These are phyloP conservation scores for Nesidiocoris tenuis DNA, from an alignment of 2,888 invertebrate genomes.

Conservation along the genomic window DNA sequence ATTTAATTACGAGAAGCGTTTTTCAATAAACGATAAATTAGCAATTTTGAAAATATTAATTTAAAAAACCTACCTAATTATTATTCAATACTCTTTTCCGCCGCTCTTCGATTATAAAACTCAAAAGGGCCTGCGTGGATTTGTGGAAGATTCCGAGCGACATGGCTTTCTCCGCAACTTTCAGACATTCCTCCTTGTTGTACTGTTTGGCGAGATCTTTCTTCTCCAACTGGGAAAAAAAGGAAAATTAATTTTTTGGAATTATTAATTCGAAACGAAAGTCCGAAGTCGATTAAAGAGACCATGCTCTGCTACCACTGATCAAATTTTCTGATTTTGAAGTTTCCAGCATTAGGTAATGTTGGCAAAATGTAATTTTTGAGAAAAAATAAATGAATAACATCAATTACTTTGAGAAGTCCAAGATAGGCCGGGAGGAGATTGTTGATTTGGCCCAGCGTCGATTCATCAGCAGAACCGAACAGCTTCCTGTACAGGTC, in stretches of 20 bases:
- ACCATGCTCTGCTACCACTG: too few species aligned
- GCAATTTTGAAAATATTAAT: too few species aligned
- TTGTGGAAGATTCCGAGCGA: conserved; percentile 26
- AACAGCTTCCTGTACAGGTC: conserved; percentile 60
- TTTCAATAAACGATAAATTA: too few species aligned
- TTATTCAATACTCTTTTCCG: conserved; percentile 18
- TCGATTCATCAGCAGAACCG: conserved; percentile 56
- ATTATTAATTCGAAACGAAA: neutral
- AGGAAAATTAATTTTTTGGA: neutral
- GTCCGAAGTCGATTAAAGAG: too few species aligned
- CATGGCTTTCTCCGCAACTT: conserved; percentile 27
- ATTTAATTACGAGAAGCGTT: too few species aligned
- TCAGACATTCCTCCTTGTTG: conserved; percentile 7
- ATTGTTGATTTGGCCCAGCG: conserved; percentile 63
- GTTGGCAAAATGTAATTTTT: too few species aligned
- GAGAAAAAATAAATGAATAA: too few species aligned
- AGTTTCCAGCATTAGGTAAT: too few species aligned
- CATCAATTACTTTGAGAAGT: conserved; percentile 67
- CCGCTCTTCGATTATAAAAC: conserved; percentile 14
- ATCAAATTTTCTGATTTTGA: too few species aligned
- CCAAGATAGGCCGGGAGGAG: conserved; percentile 65
- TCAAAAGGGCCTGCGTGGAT: conserved; percentile 5
- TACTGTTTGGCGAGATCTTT: conserved; percentile 20
- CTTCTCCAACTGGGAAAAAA: conserved; percentile 27
- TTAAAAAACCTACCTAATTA: neutral